These are phyloP conservation scores for Sebastes vulpes DNA, from an alignment of 2,797 vertebrate species.

Conservation along the genomic window DNA sequence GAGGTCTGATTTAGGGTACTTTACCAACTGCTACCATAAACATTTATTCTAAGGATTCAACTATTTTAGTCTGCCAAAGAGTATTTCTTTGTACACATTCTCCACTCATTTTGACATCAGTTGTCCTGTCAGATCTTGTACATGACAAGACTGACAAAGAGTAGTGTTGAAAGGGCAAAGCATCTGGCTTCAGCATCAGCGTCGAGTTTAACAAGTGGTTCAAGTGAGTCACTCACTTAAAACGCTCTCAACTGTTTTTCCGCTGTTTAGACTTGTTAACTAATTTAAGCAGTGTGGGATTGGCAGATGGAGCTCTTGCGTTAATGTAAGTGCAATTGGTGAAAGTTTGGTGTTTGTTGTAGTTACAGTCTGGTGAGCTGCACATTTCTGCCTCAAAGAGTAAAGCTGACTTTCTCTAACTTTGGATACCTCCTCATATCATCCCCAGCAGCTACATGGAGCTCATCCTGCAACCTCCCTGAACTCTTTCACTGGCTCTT, in stretches of 20 bases:
- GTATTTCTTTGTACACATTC: not conserved
- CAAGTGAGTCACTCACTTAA: conserved; percentile 48
- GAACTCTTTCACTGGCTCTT: not conserved
- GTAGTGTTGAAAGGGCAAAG: not conserved
- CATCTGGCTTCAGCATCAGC: conserved; percentile 12
- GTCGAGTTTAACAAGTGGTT: conserved; percentile 33
- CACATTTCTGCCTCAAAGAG: not conserved
- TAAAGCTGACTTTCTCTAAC: not conserved
- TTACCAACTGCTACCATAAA: not conserved
- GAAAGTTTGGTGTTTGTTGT: not conserved
- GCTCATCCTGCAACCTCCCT: not conserved
- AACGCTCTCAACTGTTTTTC: conserved; percentile 17
- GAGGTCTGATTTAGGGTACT: not conserved
- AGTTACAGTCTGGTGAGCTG: not conserved
- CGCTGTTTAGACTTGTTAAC: conserved; percentile 34
- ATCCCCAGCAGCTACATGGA: not conserved
- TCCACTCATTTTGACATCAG: not conserved
- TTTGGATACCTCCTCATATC: not conserved
- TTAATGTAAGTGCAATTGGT: conserved; percentile 3
- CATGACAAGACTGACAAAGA: not conserved
- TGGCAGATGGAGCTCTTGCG: not conserved
- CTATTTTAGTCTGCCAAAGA: not conserved
- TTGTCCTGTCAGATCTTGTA: not conserved
- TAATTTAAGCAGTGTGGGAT: not conserved
- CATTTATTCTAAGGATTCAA: not conserved